These are phyloP conservation scores for Trematomus loennbergii DNA, from an alignment of 2,113 vertebrate genomes.

Conservation along the genomic window DNA sequence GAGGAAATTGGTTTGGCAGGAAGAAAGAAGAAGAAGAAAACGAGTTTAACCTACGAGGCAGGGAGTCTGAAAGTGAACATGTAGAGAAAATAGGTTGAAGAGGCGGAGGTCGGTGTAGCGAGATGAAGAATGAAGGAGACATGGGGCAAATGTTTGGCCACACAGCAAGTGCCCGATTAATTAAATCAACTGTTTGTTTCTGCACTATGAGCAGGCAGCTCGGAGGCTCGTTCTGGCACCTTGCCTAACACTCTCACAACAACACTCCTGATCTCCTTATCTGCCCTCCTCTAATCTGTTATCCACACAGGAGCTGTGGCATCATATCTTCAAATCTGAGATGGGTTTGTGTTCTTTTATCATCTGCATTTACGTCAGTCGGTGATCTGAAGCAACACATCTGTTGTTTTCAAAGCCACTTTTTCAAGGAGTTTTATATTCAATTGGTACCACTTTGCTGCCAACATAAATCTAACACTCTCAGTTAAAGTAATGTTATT, in stretches of 20 bases:
- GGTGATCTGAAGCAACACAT: background rate
- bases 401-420: background rate
- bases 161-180: slow-evolving; percentile 68
- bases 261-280: slow-evolving; percentile 1
- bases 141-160: slow-evolving; percentile 71
- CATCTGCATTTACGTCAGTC: background rate
- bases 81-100: slow-evolving; percentile 27
- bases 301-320: slow-evolving; percentile 14
- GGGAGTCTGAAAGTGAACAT: slow-evolving; percentile 29
- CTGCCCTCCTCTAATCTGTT: slow-evolving; percentile 21
- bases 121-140: slow-evolving; percentile 66
- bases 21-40: background rate
- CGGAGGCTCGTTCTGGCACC: slow-evolving; percentile 48
- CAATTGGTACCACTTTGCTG: background rate
- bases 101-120: slow-evolving; percentile 27
- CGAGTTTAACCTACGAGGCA: slow-evolving; percentile 30
- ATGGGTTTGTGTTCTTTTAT: background rate
- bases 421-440: background rate
- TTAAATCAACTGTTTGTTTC: slow-evolving; percentile 71
- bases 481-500: background rate
- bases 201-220: slow-evolving; percentile 48
- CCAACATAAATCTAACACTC: background rate
- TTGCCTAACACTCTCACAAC: slow-evolving; percentile 29
- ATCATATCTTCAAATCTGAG: slow-evolving; percentile 14
- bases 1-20: slow-evolving; percentile 23